A percentile compares a stretch with the other conserved stretches of the same genome.
phyloP scores from a whole-genome alignment of 2,888 invertebrate species.

The Coelinius sp. region DNA sequence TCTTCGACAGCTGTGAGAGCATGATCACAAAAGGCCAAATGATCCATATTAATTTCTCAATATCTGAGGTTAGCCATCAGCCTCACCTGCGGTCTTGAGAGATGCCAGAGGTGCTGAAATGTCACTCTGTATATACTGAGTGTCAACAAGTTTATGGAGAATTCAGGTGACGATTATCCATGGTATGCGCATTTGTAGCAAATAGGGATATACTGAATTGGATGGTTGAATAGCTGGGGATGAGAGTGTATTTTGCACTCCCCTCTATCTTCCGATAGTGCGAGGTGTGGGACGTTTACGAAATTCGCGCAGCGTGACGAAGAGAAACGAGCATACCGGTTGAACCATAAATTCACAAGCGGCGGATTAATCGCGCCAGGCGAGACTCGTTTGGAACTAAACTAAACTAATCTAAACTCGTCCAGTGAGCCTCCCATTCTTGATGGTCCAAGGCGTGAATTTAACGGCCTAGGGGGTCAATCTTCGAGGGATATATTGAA shows the following conservation, averaged over 20 bases:
- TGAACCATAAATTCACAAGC: conserved; percentile 64
- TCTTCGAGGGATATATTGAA: neutral
- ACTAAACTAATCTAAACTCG: conserved; percentile 69
- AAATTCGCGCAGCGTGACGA: conserved; percentile 55
- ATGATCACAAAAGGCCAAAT: conserved; percentile 3
- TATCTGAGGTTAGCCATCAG: conserved; percentile 16
- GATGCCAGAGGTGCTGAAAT: neutral
- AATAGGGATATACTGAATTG: conserved; percentile 1
- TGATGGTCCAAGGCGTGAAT: neutral
- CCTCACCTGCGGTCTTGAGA: neutral
- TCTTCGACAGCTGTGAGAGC: conserved; percentile 7
- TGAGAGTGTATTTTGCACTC: conserved; percentile 22
- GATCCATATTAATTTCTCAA: conserved; percentile 23
- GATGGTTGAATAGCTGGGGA: conserved; percentile 20
- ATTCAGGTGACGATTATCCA: neutral
- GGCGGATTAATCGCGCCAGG: conserved; percentile 64
- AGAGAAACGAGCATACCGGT: conserved; percentile 63
- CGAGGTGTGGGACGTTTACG: neutral
- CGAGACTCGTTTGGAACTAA: conserved; percentile 66
- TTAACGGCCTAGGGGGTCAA: neutral
- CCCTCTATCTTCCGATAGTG: neutral
- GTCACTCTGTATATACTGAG: neutral
- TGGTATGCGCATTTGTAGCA: neutral
- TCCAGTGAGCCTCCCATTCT: conserved; percentile 45
- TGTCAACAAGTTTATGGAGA: neutral